Evolutionary conservation across 2,797 vertebrate species (phyloP), one percentile per base, ranked within the genome.

Genomic region (Phataginus tricuspis): DNA sequence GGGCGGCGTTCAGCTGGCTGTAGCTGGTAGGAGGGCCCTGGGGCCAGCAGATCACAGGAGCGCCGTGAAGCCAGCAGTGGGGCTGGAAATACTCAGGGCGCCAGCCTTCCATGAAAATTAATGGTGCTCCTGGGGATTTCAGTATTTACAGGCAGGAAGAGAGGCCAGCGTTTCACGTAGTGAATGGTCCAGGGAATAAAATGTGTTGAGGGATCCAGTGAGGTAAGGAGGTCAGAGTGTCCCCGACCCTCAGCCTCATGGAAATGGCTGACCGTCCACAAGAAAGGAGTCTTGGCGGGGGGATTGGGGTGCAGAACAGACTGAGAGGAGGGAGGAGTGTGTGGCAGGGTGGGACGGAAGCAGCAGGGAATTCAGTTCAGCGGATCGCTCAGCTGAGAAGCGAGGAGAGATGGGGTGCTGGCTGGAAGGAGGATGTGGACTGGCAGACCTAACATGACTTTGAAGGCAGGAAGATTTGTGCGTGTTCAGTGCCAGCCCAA

Each of bases 161-260:
- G 51, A 80, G 63, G 31, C 13, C 14, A 34, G 3, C 1, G 9
- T 57, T 39, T n/a, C 16, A 15, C n/a, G 51, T 31, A 80, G 7
- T 61, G 34, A 12, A 10, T 16, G 4, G 1, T 39, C 34, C 23
- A 34, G 53, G 18, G 13, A 31, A 23, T 37, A 42, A 37, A 51
- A 37, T 1, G 1, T 18, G 3, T 27, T 2, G 42, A 77, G 37
- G 34, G 3, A 2, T 34, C n/a, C 61, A 2, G 6, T 5, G 0
- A 68, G 31, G 68, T 6, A 2, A 27, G 11, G 13, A 6, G 1
- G 0, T 29, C n/a, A 23, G 31, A 25, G 10, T 55, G 11, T 29
- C 2, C 37, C 68, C 15, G 25, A 9, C 14, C 16, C 55, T 53
- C 2, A 8, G 27, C 13, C 19, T 19, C 3, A 0, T 9, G 23